A percentile compares a stretch with the other conserved stretches of the same genome.
Conservation (phyloP, 1,140 invertebrate genomes). For the Atta colombica region DNA sequence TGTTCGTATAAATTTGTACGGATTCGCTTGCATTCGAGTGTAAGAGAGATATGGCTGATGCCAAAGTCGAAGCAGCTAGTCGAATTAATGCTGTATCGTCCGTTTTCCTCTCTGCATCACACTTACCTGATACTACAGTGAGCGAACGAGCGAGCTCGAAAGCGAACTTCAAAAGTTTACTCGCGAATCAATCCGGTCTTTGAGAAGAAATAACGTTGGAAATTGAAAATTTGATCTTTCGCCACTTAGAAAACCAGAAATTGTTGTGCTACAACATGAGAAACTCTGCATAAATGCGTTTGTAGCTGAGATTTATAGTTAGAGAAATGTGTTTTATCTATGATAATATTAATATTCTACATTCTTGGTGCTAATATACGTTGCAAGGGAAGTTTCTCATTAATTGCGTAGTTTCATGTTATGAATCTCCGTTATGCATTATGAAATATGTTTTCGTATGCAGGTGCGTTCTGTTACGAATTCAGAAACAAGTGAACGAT, state of each 20-base stretch:
- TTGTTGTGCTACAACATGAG: neutral
- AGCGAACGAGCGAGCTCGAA: neutral
- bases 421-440: conserved; percentile 18
- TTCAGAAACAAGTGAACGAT: neutral
- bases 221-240: conserved; percentile 6
- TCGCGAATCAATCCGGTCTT: neutral
- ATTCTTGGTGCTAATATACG: conserved; percentile 14
- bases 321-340: neutral
- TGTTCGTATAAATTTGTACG: conserved; percentile 79
- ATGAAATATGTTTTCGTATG: conserved; percentile 16
- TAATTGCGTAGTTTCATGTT: neutral
- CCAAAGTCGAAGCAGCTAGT: conserved; percentile 33
- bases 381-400: conserved; percentile 14
- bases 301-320: neutral
- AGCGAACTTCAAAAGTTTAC: neutral
- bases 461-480: conserved; percentile 6
- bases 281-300: neutral
- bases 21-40: conserved; percentile 76
- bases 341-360: conserved; percentile 34
- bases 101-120: conserved; percentile 16
- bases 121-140: neutral
- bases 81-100: conserved; percentile 23
- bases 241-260: neutral
- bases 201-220: neutral
- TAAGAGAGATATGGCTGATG: conserved; percentile 75